Conservation (phyloP, 2,113 vertebrate species). For the Bubalus kerabau region DNA sequence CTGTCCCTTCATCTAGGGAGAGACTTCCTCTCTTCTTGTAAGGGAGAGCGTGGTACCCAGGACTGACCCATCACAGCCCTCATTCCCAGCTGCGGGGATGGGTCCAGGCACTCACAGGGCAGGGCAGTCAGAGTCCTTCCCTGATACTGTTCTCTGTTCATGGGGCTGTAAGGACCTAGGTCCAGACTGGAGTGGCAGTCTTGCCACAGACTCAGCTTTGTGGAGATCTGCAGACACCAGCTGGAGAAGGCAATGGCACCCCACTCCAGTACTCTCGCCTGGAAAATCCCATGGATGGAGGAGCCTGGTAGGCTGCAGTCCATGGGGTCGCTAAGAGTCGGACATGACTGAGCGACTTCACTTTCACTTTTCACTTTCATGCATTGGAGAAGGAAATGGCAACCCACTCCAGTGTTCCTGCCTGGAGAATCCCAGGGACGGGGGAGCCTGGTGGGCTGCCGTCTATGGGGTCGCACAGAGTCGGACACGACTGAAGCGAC, state of each 20-base stretch:
- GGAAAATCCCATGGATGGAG: too few species aligned
- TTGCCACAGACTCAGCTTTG: background rate
- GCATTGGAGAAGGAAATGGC: too few species aligned
- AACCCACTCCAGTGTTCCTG: too few species aligned
- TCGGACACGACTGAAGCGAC: too few species aligned
- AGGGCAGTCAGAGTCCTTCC: background rate
- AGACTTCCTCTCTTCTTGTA: background rate
- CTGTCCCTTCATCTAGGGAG: background rate
- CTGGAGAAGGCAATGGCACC: background rate
- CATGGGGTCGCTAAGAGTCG: too few species aligned
- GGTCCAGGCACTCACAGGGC: background rate
- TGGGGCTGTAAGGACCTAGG: background rate
- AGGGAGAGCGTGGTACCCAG: background rate
- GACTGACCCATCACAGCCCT: background rate
- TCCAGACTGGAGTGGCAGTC: background rate
- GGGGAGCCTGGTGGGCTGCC: too few species aligned
- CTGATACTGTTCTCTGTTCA: background rate
- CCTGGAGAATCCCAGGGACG: too few species aligned
- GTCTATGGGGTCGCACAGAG: too few species aligned
- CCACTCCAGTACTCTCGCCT: too few species aligned
- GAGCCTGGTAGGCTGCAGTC: too few species aligned
- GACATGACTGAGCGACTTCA: background rate
- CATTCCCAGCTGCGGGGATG: background rate
- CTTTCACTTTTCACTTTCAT: background rate
- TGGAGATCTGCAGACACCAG: background rate